phyloP scores from a whole-genome alignment of 2,888 invertebrate genomes.

The Melieria picta region DNA sequence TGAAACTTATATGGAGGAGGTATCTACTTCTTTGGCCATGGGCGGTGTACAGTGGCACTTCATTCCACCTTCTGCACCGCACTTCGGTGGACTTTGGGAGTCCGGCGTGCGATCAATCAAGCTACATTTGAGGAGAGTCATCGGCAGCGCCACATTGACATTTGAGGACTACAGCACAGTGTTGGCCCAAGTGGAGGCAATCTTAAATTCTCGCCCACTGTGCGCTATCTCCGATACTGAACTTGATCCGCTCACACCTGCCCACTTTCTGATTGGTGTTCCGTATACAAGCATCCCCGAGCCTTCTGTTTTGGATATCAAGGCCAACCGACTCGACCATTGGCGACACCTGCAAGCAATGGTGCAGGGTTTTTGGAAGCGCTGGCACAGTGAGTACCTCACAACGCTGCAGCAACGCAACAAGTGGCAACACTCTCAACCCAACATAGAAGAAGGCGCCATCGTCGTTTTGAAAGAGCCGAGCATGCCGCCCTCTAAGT shows the following conservation, averaged over 20 bases:
- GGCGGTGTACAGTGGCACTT: conserved; percentile 38
- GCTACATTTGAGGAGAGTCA: conserved; percentile 1
- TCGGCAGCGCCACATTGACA: background rate
- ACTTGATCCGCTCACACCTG: conserved; percentile 20
- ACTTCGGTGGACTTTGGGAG: conserved; percentile 40
- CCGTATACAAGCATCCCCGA: conserved; percentile 31
- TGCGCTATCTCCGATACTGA: background rate
- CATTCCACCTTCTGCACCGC: conserved; percentile 37
- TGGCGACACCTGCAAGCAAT: conserved; percentile 35
- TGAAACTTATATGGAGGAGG: conserved; percentile 3
- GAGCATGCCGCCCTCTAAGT: conserved; percentile 37
- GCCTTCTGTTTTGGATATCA: conserved; percentile 16
- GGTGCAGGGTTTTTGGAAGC: conserved; percentile 33
- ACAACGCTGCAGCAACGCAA: conserved; percentile 4
- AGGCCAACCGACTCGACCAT: conserved; percentile 20
- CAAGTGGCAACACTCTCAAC: conserved; percentile 1
- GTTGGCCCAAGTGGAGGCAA: conserved; percentile 8
- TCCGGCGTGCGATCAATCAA: conserved; percentile 24
- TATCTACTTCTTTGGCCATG: conserved; percentile 28
- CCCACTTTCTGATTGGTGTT: conserved; percentile 35
- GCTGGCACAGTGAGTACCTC: conserved; percentile 20
- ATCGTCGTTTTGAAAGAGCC: conserved; percentile 36
- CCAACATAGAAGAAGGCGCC: background rate
- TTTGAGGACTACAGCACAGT: conserved; percentile 5
- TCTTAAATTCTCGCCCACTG: background rate